Conservation (phyloP, 2,113 vertebrate species). For the Terrapene triunguis region DNA sequence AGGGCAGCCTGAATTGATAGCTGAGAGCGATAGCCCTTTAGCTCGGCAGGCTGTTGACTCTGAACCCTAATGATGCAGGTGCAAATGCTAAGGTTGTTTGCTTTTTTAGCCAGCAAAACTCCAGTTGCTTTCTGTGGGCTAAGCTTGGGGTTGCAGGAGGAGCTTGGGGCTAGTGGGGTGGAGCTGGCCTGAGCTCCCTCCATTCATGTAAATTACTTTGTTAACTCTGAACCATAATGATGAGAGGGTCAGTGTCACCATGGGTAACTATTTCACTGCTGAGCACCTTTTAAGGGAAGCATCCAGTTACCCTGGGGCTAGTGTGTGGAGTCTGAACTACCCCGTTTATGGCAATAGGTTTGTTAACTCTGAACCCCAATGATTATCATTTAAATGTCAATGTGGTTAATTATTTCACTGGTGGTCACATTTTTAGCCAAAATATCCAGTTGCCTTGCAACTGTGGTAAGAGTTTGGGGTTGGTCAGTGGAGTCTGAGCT, state of each 20-base stretch:
- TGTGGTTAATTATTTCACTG: neutral
- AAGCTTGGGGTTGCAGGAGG: neutral
- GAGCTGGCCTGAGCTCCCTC: neutral
- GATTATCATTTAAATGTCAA: neutral
- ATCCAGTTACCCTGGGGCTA: neutral
- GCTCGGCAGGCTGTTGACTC: neutral
- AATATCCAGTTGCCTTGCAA: neutral
- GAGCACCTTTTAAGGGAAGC: neutral
- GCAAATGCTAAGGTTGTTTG: neutral
- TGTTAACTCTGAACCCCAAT: neutral
- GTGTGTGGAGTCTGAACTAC: neutral
- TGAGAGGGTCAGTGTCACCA: neutral
- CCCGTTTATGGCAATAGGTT: neutral
- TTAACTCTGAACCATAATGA: neutral
- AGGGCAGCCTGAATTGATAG: neutral
- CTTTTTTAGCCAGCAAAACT: neutral
- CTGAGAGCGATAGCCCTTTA: neutral
- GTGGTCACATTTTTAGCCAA: neutral
- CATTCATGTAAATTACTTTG: neutral
- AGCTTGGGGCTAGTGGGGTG: neutral
- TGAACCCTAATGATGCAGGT: neutral
- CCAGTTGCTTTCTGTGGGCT: neutral
- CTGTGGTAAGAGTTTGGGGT: neutral
- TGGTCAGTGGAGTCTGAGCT: neutral
- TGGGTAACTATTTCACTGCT: neutral